Evolutionary conservation across 1,140 invertebrate species (phyloP), one percentile per base, ranked within the genome.

Genomic region (Macrobrachium rosenbergii): DNA sequence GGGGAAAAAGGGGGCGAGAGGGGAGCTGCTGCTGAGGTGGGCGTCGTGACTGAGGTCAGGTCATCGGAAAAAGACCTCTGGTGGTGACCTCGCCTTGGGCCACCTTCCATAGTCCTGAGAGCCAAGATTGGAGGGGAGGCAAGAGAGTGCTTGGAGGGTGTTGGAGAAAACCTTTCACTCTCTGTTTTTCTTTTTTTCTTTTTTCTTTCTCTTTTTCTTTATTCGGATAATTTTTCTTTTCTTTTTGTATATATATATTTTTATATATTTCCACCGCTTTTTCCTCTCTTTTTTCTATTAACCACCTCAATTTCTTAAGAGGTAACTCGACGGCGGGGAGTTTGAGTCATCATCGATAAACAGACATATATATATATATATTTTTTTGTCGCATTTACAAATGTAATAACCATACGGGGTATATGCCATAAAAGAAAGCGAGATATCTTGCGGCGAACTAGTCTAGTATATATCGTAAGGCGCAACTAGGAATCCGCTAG

Each of bases 31-130:
- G 72, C 73, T 37, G 82, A 84, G 73, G 82, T 84, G 60, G 82
- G 82, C 14, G 82, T 84, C 28, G 82, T 77, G 2, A 63, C 82
- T 45, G 82, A 84, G 82, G 82, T 84, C 17, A 84, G 72, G 82
- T 84, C 82, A 43, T 84, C 82, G 19, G 82, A 84, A 75, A 77
- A 84, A 19, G 82, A 84, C 82, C 82, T 84, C 59, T 64, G 82
- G 73, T 84, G 82, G 73, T 73, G 62, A 21, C 58, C 63, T 21
- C 82, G 73, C 8, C 59, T 19, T 3, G 45, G 19, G 19, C 23
- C 37, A 14, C 14, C 14, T 43, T 77, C 77, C 16, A 63, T 76
- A 21, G 21, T 63, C 73, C 12, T 37, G 23, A 69, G 7, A 37
- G 10, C 23, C 37, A 2, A n/a, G 10, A 67, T 58, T 21, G 23